Evolutionary conservation across 2,113 vertebrate genomes (phyloP).

Genomic region (Colistium nudipinnis): DNA sequence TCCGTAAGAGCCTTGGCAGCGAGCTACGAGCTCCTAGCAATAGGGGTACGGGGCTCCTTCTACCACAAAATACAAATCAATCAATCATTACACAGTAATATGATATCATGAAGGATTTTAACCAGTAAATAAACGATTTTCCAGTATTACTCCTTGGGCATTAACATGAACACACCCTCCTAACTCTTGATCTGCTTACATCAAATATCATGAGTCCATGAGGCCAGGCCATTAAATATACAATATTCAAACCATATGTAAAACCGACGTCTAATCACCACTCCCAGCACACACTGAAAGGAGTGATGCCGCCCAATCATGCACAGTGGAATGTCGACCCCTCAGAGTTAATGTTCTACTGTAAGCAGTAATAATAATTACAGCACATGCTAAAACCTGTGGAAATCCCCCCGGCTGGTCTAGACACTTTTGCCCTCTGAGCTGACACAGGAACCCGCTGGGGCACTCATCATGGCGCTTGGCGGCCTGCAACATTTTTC

Average conservation of each 20-base stretch:
- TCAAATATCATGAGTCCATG: constrained; percentile 40
- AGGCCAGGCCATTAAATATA: constrained; percentile 44
- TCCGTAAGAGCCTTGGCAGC: constrained; percentile 20
- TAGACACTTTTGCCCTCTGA: constrained; percentile 61
- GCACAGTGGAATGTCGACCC: constrained; percentile 29
- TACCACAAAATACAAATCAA: constrained; percentile 18
- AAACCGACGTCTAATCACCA: constrained; percentile 45
- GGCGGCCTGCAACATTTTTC: constrained; percentile 68
- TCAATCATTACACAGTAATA: constrained; percentile 21
- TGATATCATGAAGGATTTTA: background rate
- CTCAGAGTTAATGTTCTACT: constrained; percentile 34
- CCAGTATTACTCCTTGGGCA: constrained; percentile 8
- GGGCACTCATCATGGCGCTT: constrained; percentile 71
- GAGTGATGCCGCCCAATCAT: constrained; percentile 20
- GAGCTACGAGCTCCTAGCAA: constrained; percentile 28
- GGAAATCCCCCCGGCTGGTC: constrained; percentile 69
- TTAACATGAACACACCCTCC: constrained; percentile 21
- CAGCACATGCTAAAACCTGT: constrained; percentile 49
- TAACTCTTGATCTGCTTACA: constrained; percentile 39
- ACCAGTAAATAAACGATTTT: background rate
- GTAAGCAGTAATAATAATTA: constrained; percentile 66
- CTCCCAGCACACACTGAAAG: constrained; percentile 35
- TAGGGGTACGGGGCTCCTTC: constrained; percentile 9
- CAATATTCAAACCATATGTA: constrained; percentile 61
- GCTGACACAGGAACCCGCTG: constrained; percentile 70